Evolutionary conservation across 2,797 vertebrate species (phyloP).

Genomic region (Petrocephalus sullivani): DNA sequence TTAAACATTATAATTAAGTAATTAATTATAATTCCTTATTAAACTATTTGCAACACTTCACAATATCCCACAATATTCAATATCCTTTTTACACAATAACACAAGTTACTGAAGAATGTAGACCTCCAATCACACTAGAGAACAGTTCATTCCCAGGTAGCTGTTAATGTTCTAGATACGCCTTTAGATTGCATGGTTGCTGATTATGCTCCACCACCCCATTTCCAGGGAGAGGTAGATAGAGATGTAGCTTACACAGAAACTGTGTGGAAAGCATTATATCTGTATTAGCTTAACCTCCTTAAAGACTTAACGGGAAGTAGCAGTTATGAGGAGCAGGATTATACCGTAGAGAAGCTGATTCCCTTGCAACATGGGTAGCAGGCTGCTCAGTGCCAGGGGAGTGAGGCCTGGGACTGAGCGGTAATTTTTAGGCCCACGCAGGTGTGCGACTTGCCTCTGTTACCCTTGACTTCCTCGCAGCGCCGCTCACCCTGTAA

Average conservation of each 20-base stretch:
- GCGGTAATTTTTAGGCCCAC: background rate
- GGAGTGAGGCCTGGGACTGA: background rate
- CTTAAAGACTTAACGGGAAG: background rate
- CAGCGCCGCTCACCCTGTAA: constrained; percentile 60
- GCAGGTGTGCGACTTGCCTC: constrained; percentile 40
- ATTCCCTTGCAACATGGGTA: background rate
- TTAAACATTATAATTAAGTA: background rate
- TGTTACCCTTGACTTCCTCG: constrained; percentile 42
- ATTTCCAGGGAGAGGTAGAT: background rate
- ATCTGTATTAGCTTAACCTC: background rate
- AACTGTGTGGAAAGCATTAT: background rate
- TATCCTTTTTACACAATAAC: background rate
- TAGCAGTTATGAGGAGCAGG: background rate
- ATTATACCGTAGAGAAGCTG: background rate
- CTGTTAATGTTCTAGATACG: background rate
- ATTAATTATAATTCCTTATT: background rate
- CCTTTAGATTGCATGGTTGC: background rate
- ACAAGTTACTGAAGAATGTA: background rate
- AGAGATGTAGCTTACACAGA: background rate
- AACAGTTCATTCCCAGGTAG: background rate
- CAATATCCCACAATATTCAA: background rate
- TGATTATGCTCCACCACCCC: background rate
- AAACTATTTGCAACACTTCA: background rate
- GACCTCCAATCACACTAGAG: background rate
- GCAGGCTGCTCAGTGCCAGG: background rate